Conservation (phyloP, 2,888 invertebrate genomes). For the Athrips mouffetella region DNA sequence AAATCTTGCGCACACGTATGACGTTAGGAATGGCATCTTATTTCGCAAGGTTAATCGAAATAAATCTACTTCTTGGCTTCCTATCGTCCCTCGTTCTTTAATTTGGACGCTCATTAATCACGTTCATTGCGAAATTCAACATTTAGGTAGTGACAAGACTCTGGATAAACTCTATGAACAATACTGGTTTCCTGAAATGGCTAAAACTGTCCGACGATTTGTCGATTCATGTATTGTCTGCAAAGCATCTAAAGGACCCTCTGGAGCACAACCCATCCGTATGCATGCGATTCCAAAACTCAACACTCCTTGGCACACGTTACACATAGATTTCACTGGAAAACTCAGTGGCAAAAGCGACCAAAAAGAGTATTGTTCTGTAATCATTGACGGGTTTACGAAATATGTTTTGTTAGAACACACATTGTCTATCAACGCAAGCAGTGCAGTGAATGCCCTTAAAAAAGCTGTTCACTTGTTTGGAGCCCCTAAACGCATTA, state of each 20-base stretch:
- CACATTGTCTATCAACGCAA: conserved; percentile 13
- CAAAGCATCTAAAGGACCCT: conserved; percentile 13
- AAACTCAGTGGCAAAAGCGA: conserved; percentile 26
- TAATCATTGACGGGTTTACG: conserved; percentile 24
- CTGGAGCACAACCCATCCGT: conserved; percentile 10
- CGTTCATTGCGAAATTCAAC: conserved; percentile 18
- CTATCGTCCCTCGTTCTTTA: conserved; percentile 19
- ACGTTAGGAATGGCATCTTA: not conserved
- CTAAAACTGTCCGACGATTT: conserved; percentile 10
- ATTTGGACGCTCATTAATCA: conserved; percentile 21
- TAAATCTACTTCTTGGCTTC: conserved; percentile 8
- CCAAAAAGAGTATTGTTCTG: conserved; percentile 22
- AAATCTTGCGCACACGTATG: not conserved
- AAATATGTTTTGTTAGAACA: conserved; percentile 21
- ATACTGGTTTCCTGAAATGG: conserved; percentile 26
- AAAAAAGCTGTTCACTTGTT: conserved; percentile 19
- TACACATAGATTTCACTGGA: conserved; percentile 24
- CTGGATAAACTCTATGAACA: conserved; percentile 19
- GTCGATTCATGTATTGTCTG: conserved; percentile 22
- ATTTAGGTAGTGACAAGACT: conserved; percentile 11
- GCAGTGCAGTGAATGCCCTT: conserved; percentile 15
- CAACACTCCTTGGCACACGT: conserved; percentile 22
- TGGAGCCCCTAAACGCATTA: conserved; percentile 21
- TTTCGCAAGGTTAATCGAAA: conserved; percentile 10
- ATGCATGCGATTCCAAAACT: conserved; percentile 19